Evolutionary conservation across 2,113 vertebrate genomes (phyloP), one percentile per base, ranked within the genome.

Genomic region (Tauraco erythrolophus): DNA sequence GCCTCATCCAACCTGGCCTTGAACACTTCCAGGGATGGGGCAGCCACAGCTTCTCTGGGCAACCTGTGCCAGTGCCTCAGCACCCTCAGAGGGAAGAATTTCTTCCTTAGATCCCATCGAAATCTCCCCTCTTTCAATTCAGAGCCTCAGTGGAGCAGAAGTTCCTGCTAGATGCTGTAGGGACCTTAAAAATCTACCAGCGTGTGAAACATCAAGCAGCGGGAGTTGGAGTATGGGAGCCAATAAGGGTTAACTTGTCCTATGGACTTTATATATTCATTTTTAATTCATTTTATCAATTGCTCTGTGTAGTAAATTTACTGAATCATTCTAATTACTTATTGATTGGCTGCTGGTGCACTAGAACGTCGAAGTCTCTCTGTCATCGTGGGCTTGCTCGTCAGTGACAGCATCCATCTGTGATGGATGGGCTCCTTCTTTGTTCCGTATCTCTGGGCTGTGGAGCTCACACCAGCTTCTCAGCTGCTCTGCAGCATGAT

Each of bases 241-340:
- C 25, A 68, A 21, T 12, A 28, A 25, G 54, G 66, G 58, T 69
- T 84, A 88, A 53, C 28, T 23, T 43, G 9, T 30, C 37, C 19
- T 46, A 17, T 58, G 4, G 1, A n/a, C 65, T 92, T 89, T 27
- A 43, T 46, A 30, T 53, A 37, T 23, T 60, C 3, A 7, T 65
- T 75, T 35, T 43, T 3, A 15, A 28, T 41, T 70, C 3, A 30
- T 79, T 93, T 76, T 60, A 43, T 85, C 80, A 43, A 8, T 85
- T 54, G 58, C 18, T 69, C 50, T 64, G 27, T 72, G 50, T 88
- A 83, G 77, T 91, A 71, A 93, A 77, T 88, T 78, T 41, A 41
- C 64, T 19, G 1, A 57, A 85, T 92, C 71, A n/a, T 78, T 92
- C 60, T 69, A 71, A 85, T 94, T 78, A 76, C 71, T 86, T 96